Conservation (phyloP, 2,113 vertebrate species). For the Pachyramphus minor region DNA sequence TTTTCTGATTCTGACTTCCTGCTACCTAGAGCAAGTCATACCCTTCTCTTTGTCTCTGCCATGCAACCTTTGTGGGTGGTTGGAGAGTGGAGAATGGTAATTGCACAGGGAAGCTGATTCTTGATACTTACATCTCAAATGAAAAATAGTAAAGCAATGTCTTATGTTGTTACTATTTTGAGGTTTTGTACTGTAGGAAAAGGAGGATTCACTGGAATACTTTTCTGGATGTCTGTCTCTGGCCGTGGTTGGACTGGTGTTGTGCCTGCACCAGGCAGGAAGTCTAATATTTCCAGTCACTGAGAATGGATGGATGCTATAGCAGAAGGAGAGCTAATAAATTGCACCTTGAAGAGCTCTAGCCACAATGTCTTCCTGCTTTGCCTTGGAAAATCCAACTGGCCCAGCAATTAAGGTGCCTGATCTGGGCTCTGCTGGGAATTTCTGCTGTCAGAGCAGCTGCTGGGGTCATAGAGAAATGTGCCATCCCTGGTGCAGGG, state of each 20-base stretch:
- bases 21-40: neutral
- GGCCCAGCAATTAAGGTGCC: neutral
- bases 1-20: neutral
- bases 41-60: neutral
- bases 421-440: neutral
- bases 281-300: neutral
- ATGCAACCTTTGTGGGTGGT: neutral
- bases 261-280: neutral
- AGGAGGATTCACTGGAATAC: neutral
- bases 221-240: neutral
- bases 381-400: neutral
- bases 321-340: neutral
- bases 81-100: neutral
- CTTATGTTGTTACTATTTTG: neutral
- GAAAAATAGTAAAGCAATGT: neutral
- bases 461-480: neutral
- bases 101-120: neutral
- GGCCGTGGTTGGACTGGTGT: neutral
- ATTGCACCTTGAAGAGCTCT: neutral
- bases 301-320: neutral
- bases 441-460: neutral
- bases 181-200: neutral
- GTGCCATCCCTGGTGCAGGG: neutral
- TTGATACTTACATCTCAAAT: neutral
- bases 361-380: neutral